Percentiles rank a stretch among this genome's conserved stretches.
Conservation (phyloP, 2,888 invertebrate genomes). For the Diachrysia chrysitis region DNA sequence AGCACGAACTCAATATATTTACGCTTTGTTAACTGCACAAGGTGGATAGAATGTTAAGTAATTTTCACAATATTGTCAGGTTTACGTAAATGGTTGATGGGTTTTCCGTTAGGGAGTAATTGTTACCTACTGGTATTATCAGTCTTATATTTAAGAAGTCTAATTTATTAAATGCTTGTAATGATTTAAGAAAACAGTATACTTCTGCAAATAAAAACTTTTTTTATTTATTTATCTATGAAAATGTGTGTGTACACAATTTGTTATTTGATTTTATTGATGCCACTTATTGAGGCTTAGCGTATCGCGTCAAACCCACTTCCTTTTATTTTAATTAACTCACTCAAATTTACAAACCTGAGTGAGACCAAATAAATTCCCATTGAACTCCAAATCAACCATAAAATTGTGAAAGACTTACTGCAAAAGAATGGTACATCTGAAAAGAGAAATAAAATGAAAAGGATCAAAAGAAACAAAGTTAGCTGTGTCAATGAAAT, state of each 20-base stretch:
- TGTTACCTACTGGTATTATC: not conserved
- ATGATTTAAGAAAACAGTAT: too few relatives aligned
- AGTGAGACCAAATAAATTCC: not conserved
- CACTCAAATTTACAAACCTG: not conserved
- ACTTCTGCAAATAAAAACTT: too few relatives aligned
- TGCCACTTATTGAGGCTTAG: too few relatives aligned
- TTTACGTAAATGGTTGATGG: not conserved
- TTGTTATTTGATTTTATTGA: too few relatives aligned
- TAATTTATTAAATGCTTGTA: too few relatives aligned
- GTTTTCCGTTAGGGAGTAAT: not conserved
- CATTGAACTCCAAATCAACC: conserved; percentile 3
- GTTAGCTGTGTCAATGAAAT: conserved; percentile 52
- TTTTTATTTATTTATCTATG: too few relatives aligned
- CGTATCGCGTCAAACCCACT: not conserved
- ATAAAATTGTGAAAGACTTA: conserved; percentile 7
- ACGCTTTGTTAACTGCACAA: conserved; percentile 29
- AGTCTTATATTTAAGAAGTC: not conserved
- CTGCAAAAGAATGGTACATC: conserved; percentile 19
- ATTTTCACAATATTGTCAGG: not conserved
- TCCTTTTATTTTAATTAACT: not conserved
- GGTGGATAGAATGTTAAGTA: conserved; percentile 20
- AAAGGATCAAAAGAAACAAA: conserved; percentile 31
- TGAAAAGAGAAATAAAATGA: conserved; percentile 18
- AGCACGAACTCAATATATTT: conserved; percentile 40
- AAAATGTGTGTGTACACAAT: too few relatives aligned